Evolutionary conservation across 2,888 invertebrate genomes (phyloP).

Genomic region (Hemistola chrysoprasaria): DNA sequence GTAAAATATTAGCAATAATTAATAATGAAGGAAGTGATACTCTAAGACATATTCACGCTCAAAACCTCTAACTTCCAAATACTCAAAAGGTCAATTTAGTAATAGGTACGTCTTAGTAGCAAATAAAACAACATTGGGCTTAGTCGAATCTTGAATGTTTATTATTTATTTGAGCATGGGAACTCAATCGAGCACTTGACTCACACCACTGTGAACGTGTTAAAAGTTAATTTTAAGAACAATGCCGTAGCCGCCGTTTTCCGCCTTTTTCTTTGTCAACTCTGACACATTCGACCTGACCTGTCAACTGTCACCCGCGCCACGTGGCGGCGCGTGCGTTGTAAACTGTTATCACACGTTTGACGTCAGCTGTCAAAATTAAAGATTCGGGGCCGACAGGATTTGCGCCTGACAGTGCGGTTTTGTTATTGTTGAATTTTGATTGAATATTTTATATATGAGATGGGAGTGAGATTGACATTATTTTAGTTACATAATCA

Average conservation of each 20-base stretch:
- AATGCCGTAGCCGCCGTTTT: slow-evolving; percentile 48
- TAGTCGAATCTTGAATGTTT: too few species aligned
- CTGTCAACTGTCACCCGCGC: slow-evolving; percentile 59
- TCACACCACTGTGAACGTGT: background rate
- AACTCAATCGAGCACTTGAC: slow-evolving; percentile 9
- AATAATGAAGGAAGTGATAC: too few species aligned
- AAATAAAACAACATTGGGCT: too few species aligned
- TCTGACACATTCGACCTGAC: slow-evolving; percentile 57
- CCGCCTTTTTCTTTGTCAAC: slow-evolving; percentile 48
- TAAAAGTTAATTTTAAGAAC: slow-evolving; percentile 58
- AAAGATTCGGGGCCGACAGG: slow-evolving; percentile 42
- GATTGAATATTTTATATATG: slow-evolving; percentile 24
- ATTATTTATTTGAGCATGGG: background rate
- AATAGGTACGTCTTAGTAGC: too few species aligned
- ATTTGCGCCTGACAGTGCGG: slow-evolving; percentile 44
- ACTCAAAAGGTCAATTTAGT: too few species aligned
- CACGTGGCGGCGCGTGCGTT: slow-evolving; percentile 73
- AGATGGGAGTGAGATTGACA: slow-evolving; percentile 9
- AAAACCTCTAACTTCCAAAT: too few species aligned
- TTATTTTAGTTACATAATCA: slow-evolving; percentile 4
- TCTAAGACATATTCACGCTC: too few species aligned
- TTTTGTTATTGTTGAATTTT: slow-evolving; percentile 33
- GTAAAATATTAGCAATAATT: too few species aligned
- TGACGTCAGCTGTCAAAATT: slow-evolving; percentile 62
- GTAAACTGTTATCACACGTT: slow-evolving; percentile 55